Evolutionary conservation across 1,140 invertebrate genomes (phyloP).

Genomic region (Drosophila repletoides): DNA sequence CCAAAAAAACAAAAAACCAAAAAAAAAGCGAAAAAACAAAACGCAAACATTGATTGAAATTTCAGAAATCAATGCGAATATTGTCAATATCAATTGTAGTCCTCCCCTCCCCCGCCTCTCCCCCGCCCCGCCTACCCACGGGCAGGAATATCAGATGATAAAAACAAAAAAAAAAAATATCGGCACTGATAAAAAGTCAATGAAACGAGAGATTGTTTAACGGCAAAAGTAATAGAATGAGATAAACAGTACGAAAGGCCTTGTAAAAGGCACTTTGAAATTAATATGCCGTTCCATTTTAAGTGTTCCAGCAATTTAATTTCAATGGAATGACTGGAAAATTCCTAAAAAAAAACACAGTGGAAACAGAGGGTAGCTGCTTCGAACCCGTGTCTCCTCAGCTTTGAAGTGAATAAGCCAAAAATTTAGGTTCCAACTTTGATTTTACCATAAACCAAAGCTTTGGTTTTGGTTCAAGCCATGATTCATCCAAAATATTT

Average conservation of each 20-base stretch:
- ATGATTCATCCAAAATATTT: too few relatives aligned
- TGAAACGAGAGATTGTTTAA: background rate
- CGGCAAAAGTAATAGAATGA: background rate
- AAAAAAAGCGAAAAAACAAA: conserved; percentile 1
- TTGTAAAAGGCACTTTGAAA: conserved; percentile 50
- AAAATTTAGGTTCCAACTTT: too few relatives aligned
- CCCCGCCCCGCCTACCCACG: background rate
- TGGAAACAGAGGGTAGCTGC: too few relatives aligned
- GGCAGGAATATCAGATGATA: conserved; percentile 49
- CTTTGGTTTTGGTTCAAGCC: too few relatives aligned
- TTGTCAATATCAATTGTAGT: conserved; percentile 36
- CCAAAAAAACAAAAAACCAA: background rate
- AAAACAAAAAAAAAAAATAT: too few relatives aligned
- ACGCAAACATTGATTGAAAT: conserved; percentile 53
- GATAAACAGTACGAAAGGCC: background rate
- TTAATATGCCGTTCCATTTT: conserved; percentile 64
- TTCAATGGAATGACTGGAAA: background rate
- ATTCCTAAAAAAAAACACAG: too few relatives aligned
- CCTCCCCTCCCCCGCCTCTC: background rate
- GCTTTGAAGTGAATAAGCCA: too few relatives aligned
- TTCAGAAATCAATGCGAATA: conserved; percentile 58
- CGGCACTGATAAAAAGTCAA: conserved; percentile 50
- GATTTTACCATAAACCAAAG: too few relatives aligned
- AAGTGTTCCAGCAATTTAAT: conserved; percentile 26
- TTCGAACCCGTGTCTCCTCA: too few relatives aligned